Conservation (phyloP, 2,797 vertebrate species). For the Rhabdophis nuchalis region DNA sequence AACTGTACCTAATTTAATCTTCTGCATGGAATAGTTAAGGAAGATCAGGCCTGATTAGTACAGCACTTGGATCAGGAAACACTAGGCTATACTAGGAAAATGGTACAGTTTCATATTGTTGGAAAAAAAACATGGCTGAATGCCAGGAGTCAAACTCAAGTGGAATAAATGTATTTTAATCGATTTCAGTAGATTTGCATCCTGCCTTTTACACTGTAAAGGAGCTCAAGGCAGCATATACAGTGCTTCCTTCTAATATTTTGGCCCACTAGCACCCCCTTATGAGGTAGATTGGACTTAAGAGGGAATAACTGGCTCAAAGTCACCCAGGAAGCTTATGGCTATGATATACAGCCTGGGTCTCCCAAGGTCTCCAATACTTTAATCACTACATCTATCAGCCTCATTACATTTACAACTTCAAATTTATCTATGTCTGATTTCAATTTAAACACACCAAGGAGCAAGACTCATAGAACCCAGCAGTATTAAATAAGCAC, state of each 20-base stretch:
- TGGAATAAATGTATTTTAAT: not conserved
- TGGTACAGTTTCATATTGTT: not conserved
- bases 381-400: not conserved
- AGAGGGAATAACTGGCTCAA: not conserved
- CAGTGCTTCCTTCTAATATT: not conserved
- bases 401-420: not conserved
- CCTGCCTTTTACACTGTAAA: not conserved
- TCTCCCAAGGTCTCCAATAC: not conserved
- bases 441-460: not conserved
- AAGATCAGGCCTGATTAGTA: not conserved
- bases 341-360: not conserved
- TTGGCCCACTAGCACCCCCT: not conserved
- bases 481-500: not conserved
- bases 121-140: not conserved
- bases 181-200: not conserved
- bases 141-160: not conserved
- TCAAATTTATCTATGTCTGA: not conserved
- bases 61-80: not conserved
- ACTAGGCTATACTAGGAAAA: not conserved
- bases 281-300: not conserved
- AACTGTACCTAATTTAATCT: not conserved
- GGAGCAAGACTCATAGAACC: not conserved
- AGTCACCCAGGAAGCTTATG: not conserved
- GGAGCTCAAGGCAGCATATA: not conserved
- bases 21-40: not conserved